These are phyloP conservation scores for Typhlomys cinereus DNA, from an alignment of 2,113 vertebrate species.

Conservation along the genomic window DNA sequence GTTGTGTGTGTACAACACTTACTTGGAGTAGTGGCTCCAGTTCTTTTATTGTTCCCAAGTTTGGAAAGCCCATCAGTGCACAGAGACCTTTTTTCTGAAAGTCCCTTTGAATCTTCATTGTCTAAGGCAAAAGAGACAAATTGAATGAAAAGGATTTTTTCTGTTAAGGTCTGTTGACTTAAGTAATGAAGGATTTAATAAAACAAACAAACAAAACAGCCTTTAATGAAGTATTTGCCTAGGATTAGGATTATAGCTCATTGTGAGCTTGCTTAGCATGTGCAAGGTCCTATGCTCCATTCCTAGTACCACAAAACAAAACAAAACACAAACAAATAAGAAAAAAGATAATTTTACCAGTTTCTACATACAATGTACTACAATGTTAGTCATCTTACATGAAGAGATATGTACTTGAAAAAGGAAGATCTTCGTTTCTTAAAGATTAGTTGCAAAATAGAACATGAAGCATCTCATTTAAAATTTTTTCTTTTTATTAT, in stretches of 20 bases:
- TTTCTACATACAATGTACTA: neutral
- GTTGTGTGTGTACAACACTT: slow-evolving; percentile 71
- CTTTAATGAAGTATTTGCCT: neutral
- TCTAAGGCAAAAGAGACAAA: slow-evolving; percentile 71
- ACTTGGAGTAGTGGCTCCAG: slow-evolving; percentile 91
- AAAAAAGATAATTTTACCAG: neutral
- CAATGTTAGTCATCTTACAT: neutral
- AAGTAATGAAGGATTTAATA: neutral
- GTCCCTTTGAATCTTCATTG: slow-evolving; percentile 24
- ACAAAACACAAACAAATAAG: neutral
- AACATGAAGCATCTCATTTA: too few species aligned
- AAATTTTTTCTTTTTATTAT: too few species aligned
- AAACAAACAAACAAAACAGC: neutral
- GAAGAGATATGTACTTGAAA: neutral
- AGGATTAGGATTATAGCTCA: neutral
- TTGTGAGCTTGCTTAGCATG: neutral
- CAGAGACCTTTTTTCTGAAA: slow-evolving; percentile 81
- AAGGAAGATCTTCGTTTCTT: neutral
- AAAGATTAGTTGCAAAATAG: neutral
- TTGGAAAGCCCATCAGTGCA: slow-evolving; percentile 70
- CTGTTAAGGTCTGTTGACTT: neutral
- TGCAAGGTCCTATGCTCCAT: neutral
- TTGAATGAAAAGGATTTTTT: neutral
- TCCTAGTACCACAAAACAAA: neutral
- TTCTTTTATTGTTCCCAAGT: slow-evolving; percentile 76